Evolutionary conservation across 2,888 invertebrate species (phyloP).

Genomic region (Polydrusus pterygomalis): DNA sequence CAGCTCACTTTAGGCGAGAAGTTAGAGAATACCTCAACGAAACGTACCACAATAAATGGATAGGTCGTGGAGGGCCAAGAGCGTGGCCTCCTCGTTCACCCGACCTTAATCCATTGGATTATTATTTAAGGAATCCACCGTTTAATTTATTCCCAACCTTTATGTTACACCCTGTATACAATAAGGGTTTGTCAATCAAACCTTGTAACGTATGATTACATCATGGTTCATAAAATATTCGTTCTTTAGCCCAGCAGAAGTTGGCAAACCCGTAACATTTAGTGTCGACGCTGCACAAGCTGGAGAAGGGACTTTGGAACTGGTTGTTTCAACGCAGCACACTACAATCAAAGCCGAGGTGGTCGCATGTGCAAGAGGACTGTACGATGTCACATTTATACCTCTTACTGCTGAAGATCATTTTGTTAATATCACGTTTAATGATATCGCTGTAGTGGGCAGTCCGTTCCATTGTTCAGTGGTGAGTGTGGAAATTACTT

Average conservation of each 20-base stretch:
- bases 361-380: constrained; percentile 90
- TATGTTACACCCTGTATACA: neutral
- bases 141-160: too few species aligned
- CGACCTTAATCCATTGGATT: too few species aligned
- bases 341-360: constrained; percentile 90
- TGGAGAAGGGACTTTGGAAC: constrained; percentile 93
- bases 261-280: constrained; percentile 92
- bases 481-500: constrained; percentile 57
- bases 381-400: constrained; percentile 94
- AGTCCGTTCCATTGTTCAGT: constrained; percentile 90
- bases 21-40: too few species aligned
- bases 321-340: constrained; percentile 92
- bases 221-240: neutral
- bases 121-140: too few species aligned
- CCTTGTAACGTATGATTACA: neutral
- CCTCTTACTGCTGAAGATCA: constrained; percentile 93
- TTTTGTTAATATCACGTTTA: constrained; percentile 95
- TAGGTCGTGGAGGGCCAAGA: too few species aligned
- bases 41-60: too few species aligned
- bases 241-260: constrained; percentile 73
- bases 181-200: neutral
- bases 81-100: too few species aligned
- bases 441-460: constrained; percentile 92
- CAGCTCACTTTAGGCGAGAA: too few species aligned
- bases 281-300: constrained; percentile 96